phyloP scores from a whole-genome alignment of 37 sponge, comb jelly and placozoan genomes.

The Ephydatia muelleri region DNA sequence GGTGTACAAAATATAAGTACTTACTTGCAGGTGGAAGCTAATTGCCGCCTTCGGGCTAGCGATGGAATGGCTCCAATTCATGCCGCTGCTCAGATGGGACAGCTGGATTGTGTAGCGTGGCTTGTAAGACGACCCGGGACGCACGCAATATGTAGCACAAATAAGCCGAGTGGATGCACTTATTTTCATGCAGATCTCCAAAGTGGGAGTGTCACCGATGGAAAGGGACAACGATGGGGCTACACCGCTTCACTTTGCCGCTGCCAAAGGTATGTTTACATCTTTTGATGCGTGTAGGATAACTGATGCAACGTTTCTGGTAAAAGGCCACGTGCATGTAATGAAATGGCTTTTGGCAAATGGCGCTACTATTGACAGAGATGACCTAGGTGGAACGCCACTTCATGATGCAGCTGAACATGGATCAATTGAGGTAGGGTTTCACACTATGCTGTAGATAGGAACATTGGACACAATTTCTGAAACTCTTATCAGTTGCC shows the following conservation, averaged over 20 bases:
- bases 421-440: constrained; percentile 62
- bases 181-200: constrained; percentile 29
- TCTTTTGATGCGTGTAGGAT: too few relatives aligned
- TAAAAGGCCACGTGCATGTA: constrained; percentile 37
- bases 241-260: constrained; percentile 80
- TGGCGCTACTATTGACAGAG: constrained; percentile 46
- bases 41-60: constrained; percentile 50
- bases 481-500: neutral
- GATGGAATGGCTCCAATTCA: constrained; percentile 83
- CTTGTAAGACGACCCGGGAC: constrained; percentile 37
- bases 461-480: neutral
- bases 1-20: neutral
- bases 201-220: constrained; percentile 45
- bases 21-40: constrained; percentile 38
- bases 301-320: neutral
- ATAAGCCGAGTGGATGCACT: neutral
- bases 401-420: constrained; percentile 88
- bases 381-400: constrained; percentile 82
- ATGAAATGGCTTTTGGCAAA: constrained; percentile 56
- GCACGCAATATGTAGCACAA: neutral
- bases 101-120: constrained; percentile 61
- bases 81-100: constrained; percentile 83
- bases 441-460: neutral
- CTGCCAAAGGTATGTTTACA: constrained; percentile 64
- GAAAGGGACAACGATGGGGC: constrained; percentile 83